Evolutionary conservation across 92 coral and sea anemone species (phyloP).

Genomic region (Porites divaricata): DNA sequence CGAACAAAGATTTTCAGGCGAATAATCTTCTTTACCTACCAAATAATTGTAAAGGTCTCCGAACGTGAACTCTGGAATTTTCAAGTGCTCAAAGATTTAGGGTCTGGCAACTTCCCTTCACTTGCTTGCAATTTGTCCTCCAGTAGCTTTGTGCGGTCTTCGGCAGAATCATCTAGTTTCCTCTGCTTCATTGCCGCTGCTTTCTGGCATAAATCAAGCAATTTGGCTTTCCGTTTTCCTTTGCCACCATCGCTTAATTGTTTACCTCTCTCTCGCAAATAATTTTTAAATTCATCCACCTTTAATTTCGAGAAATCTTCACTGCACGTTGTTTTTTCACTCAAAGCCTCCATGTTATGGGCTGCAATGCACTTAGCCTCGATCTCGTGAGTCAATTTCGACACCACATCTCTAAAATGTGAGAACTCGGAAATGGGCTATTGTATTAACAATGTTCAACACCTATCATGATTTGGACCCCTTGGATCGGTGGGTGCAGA

Average conservation of each 20-base stretch:
- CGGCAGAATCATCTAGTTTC: slow-evolving; percentile 37
- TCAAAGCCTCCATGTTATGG: slow-evolving; percentile 5
- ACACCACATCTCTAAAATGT: slow-evolving; percentile 23
- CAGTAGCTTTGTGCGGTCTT: slow-evolving; percentile 39
- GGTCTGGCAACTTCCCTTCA: slow-evolving; percentile 51
- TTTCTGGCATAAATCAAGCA: no score
- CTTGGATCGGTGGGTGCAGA: no score
- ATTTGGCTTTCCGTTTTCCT: slow-evolving; percentile 14
- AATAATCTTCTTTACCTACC: slow-evolving; percentile 56
- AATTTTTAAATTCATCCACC: slow-evolving; percentile 17
- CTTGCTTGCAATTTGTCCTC: slow-evolving; percentile 38
- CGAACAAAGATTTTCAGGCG: slow-evolving; percentile 54
- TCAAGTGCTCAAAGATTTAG: slow-evolving; percentile 21
- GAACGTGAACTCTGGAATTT: slow-evolving; percentile 46
- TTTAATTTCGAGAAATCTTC: slow-evolving; percentile 39
- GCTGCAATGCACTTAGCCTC: slow-evolving; percentile 36
- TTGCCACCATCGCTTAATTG: slow-evolving; percentile 20
- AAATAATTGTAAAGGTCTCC: slow-evolving; percentile 45
- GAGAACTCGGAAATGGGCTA: slow-evolving; percentile 31
- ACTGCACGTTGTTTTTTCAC: slow-evolving; percentile 3
- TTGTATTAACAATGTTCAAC: no score
- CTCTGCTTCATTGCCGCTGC: slow-evolving; percentile 34
- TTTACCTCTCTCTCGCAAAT: slow-evolving; percentile 26
- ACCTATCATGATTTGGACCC: no score
- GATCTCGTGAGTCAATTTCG: slow-evolving; percentile 32